A percentile compares a stretch with the other conserved stretches of the same genome.
phyloP scores from a whole-genome alignment of 2,888 invertebrate species.

The Drosophila infuscata region DNA sequence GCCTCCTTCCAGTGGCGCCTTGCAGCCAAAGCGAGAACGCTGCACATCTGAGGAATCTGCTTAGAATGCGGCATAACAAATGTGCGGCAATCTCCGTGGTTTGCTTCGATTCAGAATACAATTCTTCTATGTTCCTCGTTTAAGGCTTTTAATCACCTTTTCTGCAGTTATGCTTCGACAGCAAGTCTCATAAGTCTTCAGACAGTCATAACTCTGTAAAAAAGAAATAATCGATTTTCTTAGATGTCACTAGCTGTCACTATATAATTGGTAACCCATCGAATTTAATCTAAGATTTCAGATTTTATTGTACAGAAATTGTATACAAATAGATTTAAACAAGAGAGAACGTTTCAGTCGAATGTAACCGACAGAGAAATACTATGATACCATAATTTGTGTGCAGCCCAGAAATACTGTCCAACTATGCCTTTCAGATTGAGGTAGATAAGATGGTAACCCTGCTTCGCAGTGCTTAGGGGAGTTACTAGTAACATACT shows the following conservation, averaged over 20 bases:
- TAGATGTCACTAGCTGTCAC: neutral
- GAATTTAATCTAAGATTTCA: neutral
- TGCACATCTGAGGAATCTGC: conserved; percentile 23
- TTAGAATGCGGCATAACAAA: conserved; percentile 57
- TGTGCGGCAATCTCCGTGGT: conserved; percentile 14
- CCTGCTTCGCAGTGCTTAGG: no score
- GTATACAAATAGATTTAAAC: neutral
- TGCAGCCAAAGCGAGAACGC: neutral
- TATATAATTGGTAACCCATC: neutral
- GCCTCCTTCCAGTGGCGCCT: conserved; percentile 62
- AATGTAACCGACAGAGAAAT: no score
- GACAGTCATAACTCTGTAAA: neutral
- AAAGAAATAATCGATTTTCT: neutral
- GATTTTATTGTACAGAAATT: neutral
- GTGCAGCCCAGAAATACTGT: no score
- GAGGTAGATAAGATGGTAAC: no score
- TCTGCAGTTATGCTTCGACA: neutral
- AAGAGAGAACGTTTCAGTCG: no score
- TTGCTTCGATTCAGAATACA: conserved; percentile 1
- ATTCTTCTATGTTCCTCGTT: neutral
- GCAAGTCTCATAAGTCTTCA: neutral
- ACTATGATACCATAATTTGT: no score
- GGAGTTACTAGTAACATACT: no score
- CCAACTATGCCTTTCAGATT: no score
- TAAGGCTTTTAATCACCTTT: neutral